Evolutionary conservation across 30 jellyfish, hydroid and myxozoan species (phyloP).

Genomic region (Pelagia noctiluca): DNA sequence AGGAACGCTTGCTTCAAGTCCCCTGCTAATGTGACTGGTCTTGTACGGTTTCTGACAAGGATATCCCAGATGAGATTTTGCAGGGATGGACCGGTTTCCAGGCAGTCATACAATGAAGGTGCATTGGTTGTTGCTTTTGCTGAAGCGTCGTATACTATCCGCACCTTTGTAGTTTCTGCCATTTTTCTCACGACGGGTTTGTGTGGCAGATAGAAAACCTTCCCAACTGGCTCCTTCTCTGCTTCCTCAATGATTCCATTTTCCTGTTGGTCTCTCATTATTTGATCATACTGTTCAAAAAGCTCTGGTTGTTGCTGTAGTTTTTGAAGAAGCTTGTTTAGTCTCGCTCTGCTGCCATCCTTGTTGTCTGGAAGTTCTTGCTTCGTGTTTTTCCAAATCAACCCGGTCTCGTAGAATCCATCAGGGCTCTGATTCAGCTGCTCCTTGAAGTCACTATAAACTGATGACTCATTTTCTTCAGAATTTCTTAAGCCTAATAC

Average conservation of each 20-base stretch:
- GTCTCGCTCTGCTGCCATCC: conserved; percentile 50
- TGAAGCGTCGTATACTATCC: conserved; percentile 60
- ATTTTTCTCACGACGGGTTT: conserved; percentile 59
- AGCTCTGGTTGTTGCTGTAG: conserved; percentile 50
- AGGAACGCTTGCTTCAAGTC: conserved; percentile 71
- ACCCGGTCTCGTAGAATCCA: conserved; percentile 67
- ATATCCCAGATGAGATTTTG: conserved; percentile 48
- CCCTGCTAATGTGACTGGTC: conserved; percentile 62
- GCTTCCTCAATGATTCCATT: conserved; percentile 57
- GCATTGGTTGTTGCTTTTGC: conserved; percentile 47
- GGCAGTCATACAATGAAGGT: conserved; percentile 60
- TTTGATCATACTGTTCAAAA: conserved; percentile 52
- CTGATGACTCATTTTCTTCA: conserved; percentile 26
- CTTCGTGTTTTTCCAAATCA: conserved; percentile 47
- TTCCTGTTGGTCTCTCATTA: conserved; percentile 43
- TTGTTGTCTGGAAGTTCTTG: conserved; percentile 53
- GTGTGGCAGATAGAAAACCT: conserved; percentile 64
- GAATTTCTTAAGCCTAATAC: conserved; percentile 53
- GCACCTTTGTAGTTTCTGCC: conserved; percentile 60
- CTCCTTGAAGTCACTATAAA: conserved; percentile 44
- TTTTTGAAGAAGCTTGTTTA: conserved; percentile 25
- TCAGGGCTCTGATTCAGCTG: conserved; percentile 53
- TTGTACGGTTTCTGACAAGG: conserved; percentile 37
- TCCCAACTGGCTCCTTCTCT: conserved; percentile 9
- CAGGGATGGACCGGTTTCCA: conserved; percentile 68